Percentiles rank a stretch among this genome's conserved stretches.
Conservation (phyloP, 2,113 vertebrate genomes). For the Zosterops borbonicus region DNA sequence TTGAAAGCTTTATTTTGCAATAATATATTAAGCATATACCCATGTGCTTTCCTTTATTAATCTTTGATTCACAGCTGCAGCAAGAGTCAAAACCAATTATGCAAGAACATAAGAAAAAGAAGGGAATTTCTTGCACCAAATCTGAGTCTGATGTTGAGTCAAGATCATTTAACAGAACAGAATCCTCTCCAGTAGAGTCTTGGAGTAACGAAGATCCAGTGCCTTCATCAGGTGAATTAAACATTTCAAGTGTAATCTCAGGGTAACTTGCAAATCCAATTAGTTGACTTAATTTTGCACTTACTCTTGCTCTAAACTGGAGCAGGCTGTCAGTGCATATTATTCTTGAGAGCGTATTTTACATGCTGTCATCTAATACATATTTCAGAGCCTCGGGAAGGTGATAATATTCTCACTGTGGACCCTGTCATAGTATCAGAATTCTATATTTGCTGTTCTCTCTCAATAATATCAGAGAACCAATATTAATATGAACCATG, state of each 20-base stretch:
- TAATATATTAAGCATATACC: neutral
- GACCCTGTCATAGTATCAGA: too few relatives aligned
- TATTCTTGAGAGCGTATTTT: neutral
- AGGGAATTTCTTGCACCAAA: neutral
- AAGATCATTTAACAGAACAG: neutral
- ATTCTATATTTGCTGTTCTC: neutral
- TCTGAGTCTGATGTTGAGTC: neutral
- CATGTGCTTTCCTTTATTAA: neutral
- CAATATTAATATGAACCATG: neutral
- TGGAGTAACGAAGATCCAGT: neutral
- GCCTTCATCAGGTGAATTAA: conserved; percentile 50
- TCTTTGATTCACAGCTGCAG: conserved; percentile 27
- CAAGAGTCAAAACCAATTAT: neutral
- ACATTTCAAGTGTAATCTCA: neutral
- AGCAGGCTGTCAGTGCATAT: neutral
- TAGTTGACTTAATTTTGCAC: neutral
- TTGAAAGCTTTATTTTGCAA: neutral
- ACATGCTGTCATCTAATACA: too few relatives aligned
- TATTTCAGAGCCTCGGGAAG: too few relatives aligned
- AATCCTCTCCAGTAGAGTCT: neutral
- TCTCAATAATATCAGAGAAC: neutral
- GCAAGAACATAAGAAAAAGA: conserved; percentile 7
- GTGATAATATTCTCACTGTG: too few relatives aligned
- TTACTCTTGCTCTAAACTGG: neutral
- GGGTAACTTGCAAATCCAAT: conserved; percentile 12